Conservation (phyloP, 1,140 invertebrate genomes). For the Formica exsecta region DNA sequence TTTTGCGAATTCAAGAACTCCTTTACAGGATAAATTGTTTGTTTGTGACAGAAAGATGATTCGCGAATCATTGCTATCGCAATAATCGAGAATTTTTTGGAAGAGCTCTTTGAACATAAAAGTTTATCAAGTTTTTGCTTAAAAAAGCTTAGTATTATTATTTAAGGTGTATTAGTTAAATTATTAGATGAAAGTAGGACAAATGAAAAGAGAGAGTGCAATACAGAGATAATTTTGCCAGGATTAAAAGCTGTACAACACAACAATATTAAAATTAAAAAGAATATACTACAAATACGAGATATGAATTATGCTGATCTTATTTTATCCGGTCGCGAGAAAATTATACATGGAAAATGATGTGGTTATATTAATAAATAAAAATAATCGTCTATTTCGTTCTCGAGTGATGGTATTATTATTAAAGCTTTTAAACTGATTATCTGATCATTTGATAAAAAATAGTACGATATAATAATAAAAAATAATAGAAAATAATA, state of each 20-base stretch:
- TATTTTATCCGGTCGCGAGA: constrained; percentile 6
- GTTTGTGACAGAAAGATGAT: neutral
- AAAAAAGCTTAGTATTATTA: neutral
- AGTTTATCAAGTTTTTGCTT: neutral
- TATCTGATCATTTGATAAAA: neutral
- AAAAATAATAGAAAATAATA: no score
- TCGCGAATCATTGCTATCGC: no score
- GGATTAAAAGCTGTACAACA: neutral
- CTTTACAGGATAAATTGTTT: neutral
- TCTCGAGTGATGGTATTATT: neutral
- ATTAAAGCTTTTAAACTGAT: neutral
- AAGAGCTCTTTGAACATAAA: neutral
- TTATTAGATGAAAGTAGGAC: neutral
- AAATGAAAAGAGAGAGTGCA: neutral
- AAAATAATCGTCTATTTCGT: constrained; percentile 14
- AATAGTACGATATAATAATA: neutral
- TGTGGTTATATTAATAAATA: constrained; percentile 17
- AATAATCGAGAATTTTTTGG: neutral
- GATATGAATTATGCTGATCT: constrained; percentile 34
- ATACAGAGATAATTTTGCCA: constrained; percentile 6
- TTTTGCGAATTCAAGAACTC: neutral
- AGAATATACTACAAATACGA: neutral
- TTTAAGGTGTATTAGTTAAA: neutral
- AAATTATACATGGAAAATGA: constrained; percentile 6
- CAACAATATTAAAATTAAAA: neutral